Evolutionary conservation across 2,113 vertebrate genomes (phyloP), one percentile per base, ranked within the genome.

Genomic region (Andinoacara biseriatus): DNA sequence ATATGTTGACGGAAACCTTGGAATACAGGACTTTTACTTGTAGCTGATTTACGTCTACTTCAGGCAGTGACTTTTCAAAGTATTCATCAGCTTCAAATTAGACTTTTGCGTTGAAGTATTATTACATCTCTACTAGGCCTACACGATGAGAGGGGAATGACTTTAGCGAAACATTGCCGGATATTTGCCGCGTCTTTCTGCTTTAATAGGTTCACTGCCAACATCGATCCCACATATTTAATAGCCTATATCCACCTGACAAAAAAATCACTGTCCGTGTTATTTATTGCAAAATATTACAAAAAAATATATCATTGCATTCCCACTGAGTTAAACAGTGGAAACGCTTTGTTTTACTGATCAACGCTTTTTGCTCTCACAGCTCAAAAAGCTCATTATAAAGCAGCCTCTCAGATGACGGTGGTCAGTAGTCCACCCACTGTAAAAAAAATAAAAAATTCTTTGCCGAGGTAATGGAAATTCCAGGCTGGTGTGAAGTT

Each of bases 401-500:
- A 67, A 86, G 72, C 59, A 62, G 60, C 62, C 52, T 38, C 11
- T 87, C 74, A 65, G 17, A 77, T 79, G 31, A 10, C 74, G 69
- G 76, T 81, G 76, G 80, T 80, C 80, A 80, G 75, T 20, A 24
- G 49, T 86, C 57, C 89, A 15, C 85, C 93, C 81, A 82, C 75
- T 74, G 57, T 78, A 22, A 7, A 13, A 24, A 22, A 52, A 0
- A 57, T 18, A 54, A 18, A 24, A 74, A 17, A 15, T 0, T 18
- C 6, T 76, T 58, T 43, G 35, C 35, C 38, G 79, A 67, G 60
- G 74, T 90, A 90, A 91, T 86, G 84, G 86, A 86, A 90, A 91
- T 86, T 94, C 88, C 89, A 90, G 82, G 26, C 80, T 43, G 49
- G 46, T 90, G 91, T 86, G 85, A 86, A 87, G 84, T 88, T 89